Evolutionary conservation across 1,140 invertebrate genomes (phyloP).

Genomic region (Caenorhabditis inopinata): DNA sequence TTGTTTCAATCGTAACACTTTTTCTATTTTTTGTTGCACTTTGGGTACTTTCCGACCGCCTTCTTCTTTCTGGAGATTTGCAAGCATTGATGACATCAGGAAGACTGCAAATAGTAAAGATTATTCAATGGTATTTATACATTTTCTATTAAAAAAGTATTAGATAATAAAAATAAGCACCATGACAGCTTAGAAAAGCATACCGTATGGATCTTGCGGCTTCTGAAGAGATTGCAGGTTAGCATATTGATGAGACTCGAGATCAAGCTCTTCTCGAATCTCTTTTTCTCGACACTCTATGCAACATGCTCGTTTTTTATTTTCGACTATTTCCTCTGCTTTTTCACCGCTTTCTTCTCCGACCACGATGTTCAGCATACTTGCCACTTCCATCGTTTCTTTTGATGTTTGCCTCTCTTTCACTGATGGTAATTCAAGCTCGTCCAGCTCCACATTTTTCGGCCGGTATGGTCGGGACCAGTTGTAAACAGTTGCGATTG

Average conservation of each 20-base stretch:
- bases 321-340: background rate
- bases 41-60: background rate
- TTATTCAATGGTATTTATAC: too few species aligned
- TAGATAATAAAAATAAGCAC: too few species aligned
- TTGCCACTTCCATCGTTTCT: background rate
- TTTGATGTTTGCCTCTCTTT: background rate
- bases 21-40: slow-evolving; percentile 20
- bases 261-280: background rate
- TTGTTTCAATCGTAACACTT: slow-evolving; percentile 4
- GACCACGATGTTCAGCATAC: background rate
- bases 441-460: background rate
- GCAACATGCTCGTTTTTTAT: background rate
- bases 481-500: slow-evolving; percentile 6
- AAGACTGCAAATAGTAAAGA: background rate
- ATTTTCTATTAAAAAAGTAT: too few species aligned
- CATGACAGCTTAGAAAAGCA: too few species aligned
- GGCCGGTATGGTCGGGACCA: background rate
- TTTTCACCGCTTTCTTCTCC: background rate
- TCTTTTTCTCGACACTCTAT: slow-evolving; percentile 9
- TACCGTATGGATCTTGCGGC: slow-evolving; percentile 15
- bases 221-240: background rate
- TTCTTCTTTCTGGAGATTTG: background rate
- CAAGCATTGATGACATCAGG: background rate
- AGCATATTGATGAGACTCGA: slow-evolving; percentile 13
- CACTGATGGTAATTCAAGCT: background rate